Percentiles rank a stretch among this genome's conserved stretches.
These are phyloP conservation scores for Wiebesia pumilae DNA, from an alignment of 1,140 invertebrate species.

Conservation along the genomic window DNA sequence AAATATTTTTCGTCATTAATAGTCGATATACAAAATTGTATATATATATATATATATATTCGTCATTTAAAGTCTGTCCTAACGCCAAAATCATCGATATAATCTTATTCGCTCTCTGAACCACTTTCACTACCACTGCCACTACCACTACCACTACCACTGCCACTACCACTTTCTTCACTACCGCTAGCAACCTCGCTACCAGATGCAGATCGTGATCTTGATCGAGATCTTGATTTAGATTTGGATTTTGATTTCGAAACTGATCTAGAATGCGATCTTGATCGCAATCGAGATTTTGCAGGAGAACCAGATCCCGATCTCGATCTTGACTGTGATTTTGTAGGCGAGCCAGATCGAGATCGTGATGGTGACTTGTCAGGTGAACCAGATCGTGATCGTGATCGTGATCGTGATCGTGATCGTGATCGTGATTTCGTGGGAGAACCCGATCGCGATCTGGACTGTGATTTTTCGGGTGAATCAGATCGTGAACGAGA, in stretches of 20 bases:
- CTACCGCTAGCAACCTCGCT: slow-evolving; percentile 56
- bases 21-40: not conserved
- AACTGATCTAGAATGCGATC: slow-evolving; percentile 59
- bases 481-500: slow-evolving; percentile 65
- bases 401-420: slow-evolving; percentile 54
- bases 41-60: slow-evolving; percentile 5
- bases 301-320: slow-evolving; percentile 62
- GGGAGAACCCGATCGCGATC: slow-evolving; percentile 55
- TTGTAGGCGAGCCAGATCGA: slow-evolving; percentile 52
- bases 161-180: slow-evolving; percentile 63
- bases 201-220: slow-evolving; percentile 62
- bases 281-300: slow-evolving; percentile 62
- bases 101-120: slow-evolving; percentile 68
- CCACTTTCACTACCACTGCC: slow-evolving; percentile 66
- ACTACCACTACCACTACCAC: slow-evolving; percentile 63
- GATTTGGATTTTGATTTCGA: slow-evolving; percentile 65
- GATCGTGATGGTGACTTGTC: slow-evolving; percentile 62
- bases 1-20: not conserved
- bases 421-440: slow-evolving; percentile 58
- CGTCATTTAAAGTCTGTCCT: not conserved
- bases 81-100: not conserved
- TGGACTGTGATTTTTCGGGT: slow-evolving; percentile 64
- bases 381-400: slow-evolving; percentile 65
- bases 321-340: slow-evolving; percentile 61
- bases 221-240: slow-evolving; percentile 61